phyloP scores from a whole-genome alignment of 2,113 vertebrate genomes.

The Elanoides forficatus region DNA sequence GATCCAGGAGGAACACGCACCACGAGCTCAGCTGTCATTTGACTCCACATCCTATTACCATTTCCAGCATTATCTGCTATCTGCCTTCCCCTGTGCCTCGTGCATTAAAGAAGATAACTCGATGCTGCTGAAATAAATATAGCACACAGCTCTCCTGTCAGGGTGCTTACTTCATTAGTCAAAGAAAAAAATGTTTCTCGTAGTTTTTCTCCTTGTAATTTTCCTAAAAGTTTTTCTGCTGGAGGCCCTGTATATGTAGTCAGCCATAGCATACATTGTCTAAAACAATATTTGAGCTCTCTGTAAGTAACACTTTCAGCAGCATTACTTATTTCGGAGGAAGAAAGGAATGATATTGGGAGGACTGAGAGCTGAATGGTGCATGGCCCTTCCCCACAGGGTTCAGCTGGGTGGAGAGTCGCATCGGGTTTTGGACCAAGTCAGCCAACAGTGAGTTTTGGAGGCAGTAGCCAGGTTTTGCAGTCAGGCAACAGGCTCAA shows the following conservation, averaged over 20 bases:
- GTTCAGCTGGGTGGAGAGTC: not conserved
- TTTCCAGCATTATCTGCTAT: not conserved
- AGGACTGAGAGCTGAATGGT: not conserved
- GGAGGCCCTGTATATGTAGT: not conserved
- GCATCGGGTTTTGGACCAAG: not conserved
- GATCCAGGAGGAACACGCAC: not conserved
- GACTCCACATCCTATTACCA: not conserved
- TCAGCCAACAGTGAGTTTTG: not conserved
- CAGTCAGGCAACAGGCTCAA: not conserved
- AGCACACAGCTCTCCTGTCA: not conserved
- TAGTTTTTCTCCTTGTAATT: not conserved
- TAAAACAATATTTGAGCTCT: not conserved
- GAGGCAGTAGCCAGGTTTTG: not conserved
- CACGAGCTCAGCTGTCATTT: not conserved
- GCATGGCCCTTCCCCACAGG: not conserved
- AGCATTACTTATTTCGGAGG: not conserved
- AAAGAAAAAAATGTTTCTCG: not conserved
- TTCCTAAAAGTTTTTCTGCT: not conserved
- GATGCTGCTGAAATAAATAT: not conserved
- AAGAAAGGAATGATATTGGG: not conserved
- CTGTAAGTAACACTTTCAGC: not conserved
- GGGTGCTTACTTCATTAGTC: conserved; percentile 29
- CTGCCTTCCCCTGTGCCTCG: not conserved
- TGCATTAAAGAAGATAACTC: not conserved
- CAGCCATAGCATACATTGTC: not conserved